A percentile compares a stretch with the other conserved stretches of the same genome.
phyloP scores from a whole-genome alignment of 2,113 vertebrate species.

The Hyperopisus bebe region DNA sequence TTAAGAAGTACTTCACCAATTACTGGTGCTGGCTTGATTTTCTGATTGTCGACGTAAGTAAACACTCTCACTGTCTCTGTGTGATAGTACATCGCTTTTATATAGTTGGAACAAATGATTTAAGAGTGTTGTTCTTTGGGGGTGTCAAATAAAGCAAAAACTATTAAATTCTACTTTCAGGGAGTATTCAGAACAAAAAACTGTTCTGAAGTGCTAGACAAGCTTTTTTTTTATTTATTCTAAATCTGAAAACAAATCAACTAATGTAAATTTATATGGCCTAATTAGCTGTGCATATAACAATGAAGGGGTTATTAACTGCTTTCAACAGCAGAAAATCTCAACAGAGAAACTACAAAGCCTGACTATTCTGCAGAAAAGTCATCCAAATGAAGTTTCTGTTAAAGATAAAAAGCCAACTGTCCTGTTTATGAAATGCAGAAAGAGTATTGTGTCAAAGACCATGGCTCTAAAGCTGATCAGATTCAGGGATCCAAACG shows the following conservation, averaged over 20 bases:
- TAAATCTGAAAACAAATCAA: not conserved
- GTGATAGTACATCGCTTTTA: not conserved
- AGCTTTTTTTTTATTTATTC: not conserved
- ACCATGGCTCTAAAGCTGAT: not conserved
- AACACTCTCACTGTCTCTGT: not conserved
- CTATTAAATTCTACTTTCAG: not conserved
- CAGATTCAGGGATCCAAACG: not conserved
- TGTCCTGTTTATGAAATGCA: not conserved
- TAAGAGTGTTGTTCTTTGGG: not conserved
- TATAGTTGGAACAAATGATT: not conserved
- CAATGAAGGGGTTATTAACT: not conserved
- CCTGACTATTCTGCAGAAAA: not conserved
- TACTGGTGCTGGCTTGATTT: conserved; percentile 99
- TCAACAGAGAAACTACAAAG: not conserved
- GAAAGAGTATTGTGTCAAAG: not conserved
- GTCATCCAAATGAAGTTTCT: not conserved
- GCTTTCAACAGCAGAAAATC: not conserved
- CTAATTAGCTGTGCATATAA: not conserved
- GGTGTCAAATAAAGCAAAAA: not conserved
- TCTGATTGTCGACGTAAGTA: conserved; percentile 80
- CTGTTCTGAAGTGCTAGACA: not conserved
- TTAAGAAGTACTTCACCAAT: conserved; percentile 97
- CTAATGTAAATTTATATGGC: not conserved
- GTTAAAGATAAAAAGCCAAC: not conserved
- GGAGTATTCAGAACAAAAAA: not conserved